Percentiles rank a stretch among this genome's conserved stretches.
phyloP scores from a whole-genome alignment of 2,113 vertebrate genomes.

The Antigone vipio region DNA sequence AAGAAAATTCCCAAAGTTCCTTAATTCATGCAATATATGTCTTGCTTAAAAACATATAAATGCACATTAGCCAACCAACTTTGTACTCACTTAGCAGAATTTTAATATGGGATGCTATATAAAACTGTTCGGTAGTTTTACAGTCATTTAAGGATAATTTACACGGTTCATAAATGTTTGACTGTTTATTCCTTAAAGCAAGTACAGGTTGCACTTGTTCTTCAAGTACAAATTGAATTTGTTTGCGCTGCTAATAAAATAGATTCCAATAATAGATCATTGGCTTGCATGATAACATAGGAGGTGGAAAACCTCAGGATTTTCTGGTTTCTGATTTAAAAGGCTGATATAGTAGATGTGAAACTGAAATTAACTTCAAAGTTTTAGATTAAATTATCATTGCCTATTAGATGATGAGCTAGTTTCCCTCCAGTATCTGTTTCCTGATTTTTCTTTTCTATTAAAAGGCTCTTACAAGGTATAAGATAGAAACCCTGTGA shows the following conservation, averaged over 20 bases:
- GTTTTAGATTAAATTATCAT: not conserved
- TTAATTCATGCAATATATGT: not conserved
- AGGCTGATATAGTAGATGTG: not conserved
- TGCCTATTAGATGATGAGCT: not conserved
- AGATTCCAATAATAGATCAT: not conserved
- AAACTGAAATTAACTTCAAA: slow-evolving; percentile 10
- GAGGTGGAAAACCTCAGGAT: not conserved
- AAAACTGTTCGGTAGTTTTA: not conserved
- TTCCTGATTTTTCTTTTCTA: not conserved
- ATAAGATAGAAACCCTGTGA: not conserved
- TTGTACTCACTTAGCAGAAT: not conserved
- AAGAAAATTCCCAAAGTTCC: not conserved
- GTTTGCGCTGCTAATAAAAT: not conserved
- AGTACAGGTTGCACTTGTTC: slow-evolving; percentile 13
- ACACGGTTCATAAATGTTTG: not conserved
- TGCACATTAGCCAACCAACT: not conserved
- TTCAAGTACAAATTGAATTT: not conserved
- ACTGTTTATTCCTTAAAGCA: not conserved
- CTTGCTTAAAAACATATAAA: slow-evolving; percentile 3
- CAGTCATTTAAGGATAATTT: not conserved
- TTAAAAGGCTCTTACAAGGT: not conserved
- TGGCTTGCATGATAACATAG: not conserved
- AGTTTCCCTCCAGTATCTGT: not conserved
- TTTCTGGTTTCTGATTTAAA: slow-evolving; percentile 1
- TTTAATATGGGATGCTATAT: not conserved